A percentile compares a stretch with the other conserved stretches of the same genome.
Evolutionary conservation across 1,140 invertebrate genomes (phyloP).

Genomic region (Scaptomyza montana): DNA sequence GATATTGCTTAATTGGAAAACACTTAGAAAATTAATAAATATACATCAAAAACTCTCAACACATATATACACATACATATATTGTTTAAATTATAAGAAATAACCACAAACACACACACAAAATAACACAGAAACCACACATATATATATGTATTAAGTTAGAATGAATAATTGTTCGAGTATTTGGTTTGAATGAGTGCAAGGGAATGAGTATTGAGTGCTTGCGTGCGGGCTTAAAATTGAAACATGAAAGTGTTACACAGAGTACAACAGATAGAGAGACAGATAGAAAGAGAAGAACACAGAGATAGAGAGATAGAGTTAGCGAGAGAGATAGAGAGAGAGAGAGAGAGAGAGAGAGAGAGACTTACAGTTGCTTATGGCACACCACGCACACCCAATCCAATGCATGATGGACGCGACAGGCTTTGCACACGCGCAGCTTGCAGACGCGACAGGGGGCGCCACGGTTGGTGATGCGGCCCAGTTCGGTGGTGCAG

Average conservation of each 20-base stretch:
- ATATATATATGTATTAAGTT: neutral
- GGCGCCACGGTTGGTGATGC: slow-evolving; percentile 90
- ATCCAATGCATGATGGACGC: slow-evolving; percentile 88
- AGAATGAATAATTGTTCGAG: neutral
- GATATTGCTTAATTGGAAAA: too few relatives aligned
- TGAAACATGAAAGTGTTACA: slow-evolving; percentile 5
- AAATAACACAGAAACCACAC: neutral
- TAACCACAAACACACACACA: neutral
- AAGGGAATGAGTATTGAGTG: slow-evolving; percentile 10
- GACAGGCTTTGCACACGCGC: slow-evolving; percentile 90
- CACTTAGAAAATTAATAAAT: too few relatives aligned
- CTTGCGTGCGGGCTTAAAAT: neutral
- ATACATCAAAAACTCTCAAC: too few relatives aligned
- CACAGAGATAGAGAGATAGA: neutral
- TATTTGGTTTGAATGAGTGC: slow-evolving; percentile 14
- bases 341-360: slow-evolving; percentile 32
- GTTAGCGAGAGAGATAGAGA: slow-evolving; percentile 8
- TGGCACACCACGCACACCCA: slow-evolving; percentile 91
- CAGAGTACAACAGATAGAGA: slow-evolving; percentile 7
- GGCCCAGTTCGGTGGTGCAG: slow-evolving; percentile 88
- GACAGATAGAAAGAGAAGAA: slow-evolving; percentile 4
- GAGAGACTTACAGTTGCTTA: slow-evolving; percentile 89
- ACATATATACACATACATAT: neutral
- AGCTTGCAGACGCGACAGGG: slow-evolving; percentile 88
- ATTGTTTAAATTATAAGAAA: too few relatives aligned